A percentile compares a stretch with the other conserved stretches of the same genome.
Evolutionary conservation across 1,140 invertebrate genomes (phyloP).

Genomic region (Limonius californicus): DNA sequence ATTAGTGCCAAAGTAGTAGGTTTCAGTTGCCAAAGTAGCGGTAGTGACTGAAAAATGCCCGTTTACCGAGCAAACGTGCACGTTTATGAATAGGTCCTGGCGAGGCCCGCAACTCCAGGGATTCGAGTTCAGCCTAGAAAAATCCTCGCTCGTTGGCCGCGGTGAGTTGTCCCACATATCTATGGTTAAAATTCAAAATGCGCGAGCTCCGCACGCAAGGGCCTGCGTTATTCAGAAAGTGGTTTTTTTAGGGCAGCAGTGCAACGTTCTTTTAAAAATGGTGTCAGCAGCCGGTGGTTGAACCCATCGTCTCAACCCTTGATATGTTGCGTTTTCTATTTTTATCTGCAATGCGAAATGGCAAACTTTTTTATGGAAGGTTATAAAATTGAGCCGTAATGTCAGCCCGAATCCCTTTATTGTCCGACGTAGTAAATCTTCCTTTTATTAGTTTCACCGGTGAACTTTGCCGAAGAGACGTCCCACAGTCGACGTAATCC

Average conservation of each 20-base stretch:
- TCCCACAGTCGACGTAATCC: too few relatives aligned
- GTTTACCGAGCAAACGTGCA: neutral
- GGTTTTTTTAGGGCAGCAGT: neutral
- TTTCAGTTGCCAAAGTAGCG: constrained; percentile 13
- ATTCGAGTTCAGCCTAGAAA: neutral
- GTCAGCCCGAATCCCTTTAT: too few relatives aligned
- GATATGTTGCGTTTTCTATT: neutral
- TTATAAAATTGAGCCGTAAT: too few relatives aligned
- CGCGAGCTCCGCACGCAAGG: neutral
- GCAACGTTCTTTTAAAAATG: constrained; percentile 1
- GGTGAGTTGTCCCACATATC: neutral
- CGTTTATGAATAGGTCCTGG: neutral
- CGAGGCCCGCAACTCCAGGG: neutral
- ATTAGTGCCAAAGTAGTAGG: constrained; percentile 21
- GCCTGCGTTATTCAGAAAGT: neutral
- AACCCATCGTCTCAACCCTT: neutral
- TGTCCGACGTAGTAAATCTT: too few relatives aligned
- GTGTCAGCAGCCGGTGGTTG: constrained; percentile 3
- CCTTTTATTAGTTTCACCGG: too few relatives aligned
- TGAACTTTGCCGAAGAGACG: too few relatives aligned
- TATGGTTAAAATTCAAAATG: neutral
- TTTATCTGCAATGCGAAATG: constrained; percentile 10
- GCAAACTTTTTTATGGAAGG: neutral
- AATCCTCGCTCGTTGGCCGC: constrained; percentile 1
- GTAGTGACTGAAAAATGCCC: constrained; percentile 2